Conservation (phyloP, 2,888 invertebrate genomes). For the Diaperis boleti region DNA sequence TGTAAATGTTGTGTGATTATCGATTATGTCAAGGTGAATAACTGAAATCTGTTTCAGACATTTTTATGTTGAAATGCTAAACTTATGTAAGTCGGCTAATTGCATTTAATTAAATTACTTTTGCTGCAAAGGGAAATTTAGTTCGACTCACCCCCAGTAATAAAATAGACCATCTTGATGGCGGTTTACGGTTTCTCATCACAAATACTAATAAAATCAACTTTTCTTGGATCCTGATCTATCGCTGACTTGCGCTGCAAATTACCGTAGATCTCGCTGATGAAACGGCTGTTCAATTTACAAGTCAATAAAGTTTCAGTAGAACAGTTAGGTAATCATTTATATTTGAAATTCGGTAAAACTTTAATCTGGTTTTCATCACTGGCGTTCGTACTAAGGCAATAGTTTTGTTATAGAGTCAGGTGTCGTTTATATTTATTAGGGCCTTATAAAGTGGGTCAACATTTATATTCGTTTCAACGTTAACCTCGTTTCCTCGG, state of each 20-base stretch:
- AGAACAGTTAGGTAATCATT: conserved; percentile 20
- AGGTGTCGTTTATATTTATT: conserved; percentile 35
- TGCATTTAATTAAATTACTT: conserved; percentile 29
- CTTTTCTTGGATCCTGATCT: conserved; percentile 29
- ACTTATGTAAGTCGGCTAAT: no score
- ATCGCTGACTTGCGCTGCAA: conserved; percentile 19
- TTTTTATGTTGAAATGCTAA: no score
- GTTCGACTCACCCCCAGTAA: conserved; percentile 21
- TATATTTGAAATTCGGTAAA: conserved; percentile 15
- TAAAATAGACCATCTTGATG: conserved; percentile 30
- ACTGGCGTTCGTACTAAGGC: conserved; percentile 4
- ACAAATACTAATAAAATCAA: conserved; percentile 31
- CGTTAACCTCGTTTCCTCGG: conserved; percentile 28
- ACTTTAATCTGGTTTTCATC: conserved; percentile 22
- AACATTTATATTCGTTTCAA: conserved; percentile 35
- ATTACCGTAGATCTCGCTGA: conserved; percentile 10
- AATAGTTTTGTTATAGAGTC: conserved; percentile 14
- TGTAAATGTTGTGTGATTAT: no score
- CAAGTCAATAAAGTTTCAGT: conserved; percentile 18
- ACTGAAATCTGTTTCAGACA: no score
- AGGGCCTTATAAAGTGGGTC: conserved; percentile 26
- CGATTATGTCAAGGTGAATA: no score
- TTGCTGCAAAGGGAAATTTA: conserved; percentile 12
- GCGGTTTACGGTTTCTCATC: conserved; percentile 31
- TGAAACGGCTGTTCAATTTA: conserved; percentile 12